Evolutionary conservation across 2,888 invertebrate species (phyloP).

Genomic region (Achlya flavicornis): DNA sequence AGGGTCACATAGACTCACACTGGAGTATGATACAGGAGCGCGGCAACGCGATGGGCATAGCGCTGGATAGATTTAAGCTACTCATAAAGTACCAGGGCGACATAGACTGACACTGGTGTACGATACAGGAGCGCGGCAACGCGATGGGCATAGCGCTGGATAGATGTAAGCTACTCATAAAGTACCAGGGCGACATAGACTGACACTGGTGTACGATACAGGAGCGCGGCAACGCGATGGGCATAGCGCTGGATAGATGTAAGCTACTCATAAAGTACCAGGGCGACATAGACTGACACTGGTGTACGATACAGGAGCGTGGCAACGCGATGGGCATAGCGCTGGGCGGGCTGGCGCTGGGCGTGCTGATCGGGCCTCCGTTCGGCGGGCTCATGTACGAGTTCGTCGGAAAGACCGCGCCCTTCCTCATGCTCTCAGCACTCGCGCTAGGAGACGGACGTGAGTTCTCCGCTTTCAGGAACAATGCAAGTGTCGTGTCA

Average conservation of each 20-base stretch:
- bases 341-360: constrained; percentile 97
- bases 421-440: constrained; percentile 97
- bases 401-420: constrained; percentile 98
- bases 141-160: too few species aligned
- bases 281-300: too few species aligned
- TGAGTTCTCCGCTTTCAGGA: constrained; percentile 75
- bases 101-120: too few species aligned
- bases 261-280: too few species aligned
- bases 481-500: too few species aligned
- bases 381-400: constrained; percentile 99
- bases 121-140: too few species aligned
- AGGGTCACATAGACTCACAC: too few species aligned
- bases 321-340: constrained; percentile 99
- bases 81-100: too few species aligned
- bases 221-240: constrained; percentile 99
- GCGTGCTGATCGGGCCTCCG: constrained; percentile 98
- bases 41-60: constrained; percentile 99
- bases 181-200: neutral
- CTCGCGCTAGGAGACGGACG: constrained; percentile 97
- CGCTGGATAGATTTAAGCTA: constrained; percentile 89
- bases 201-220: constrained; percentile 25
- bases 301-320: constrained; percentile 85
- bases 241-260: constrained; percentile 96
- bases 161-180: neutral
- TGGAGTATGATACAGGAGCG: constrained; percentile 84